Evolutionary conservation across 1,140 invertebrate genomes (phyloP), one percentile per base, ranked within the genome.

Genomic region (Drosophila ficusphila): DNA sequence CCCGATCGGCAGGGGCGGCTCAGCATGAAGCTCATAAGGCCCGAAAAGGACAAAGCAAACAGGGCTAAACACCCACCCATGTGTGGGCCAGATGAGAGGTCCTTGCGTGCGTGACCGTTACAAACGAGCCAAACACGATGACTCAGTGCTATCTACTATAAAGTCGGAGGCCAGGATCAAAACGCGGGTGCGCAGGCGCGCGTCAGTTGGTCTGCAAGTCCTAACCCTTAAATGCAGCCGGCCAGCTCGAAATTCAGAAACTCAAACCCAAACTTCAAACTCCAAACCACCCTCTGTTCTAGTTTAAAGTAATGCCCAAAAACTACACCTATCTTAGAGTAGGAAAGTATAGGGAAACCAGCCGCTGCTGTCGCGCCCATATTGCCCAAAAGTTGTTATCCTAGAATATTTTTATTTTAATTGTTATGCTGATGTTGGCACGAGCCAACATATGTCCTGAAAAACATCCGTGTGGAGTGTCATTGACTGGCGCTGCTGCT

Each of bases 371-470:
- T 21, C 68, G 61, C 81, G 81, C 81, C 81, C 81, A 88, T 77
- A 73, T 77, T 56, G 62, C 36, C 60, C 49, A 44, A 38, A 38
- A 44, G 42, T 57, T 69, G 72, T 73, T 81, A 61, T 88, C 82
- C 79, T 79, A 71, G 79, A 71, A 77, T 88, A 81, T 88, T 81
- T 74, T 65, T 29, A 38, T 76, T 81, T 88, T 88, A 88, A 86
- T 86, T 81, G 82, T 88, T 81, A 86, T 86, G 82, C 51, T 88
- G 82, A 81, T 82, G 79, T 74, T 83, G 79, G 81, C 81, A 86
- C 81, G 81, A 81, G 81, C 77, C 81, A 77, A 42, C 81, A 86
- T 86, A 86, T 86, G 72, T 44, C 54, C 62, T 67, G 64, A 9
- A 29, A 48, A 29, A 33, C 21, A 38, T 44, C 56, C 52, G 51